Conservation (phyloP, 2,113 vertebrate genomes). For the Balaenoptera acutorostrata region DNA sequence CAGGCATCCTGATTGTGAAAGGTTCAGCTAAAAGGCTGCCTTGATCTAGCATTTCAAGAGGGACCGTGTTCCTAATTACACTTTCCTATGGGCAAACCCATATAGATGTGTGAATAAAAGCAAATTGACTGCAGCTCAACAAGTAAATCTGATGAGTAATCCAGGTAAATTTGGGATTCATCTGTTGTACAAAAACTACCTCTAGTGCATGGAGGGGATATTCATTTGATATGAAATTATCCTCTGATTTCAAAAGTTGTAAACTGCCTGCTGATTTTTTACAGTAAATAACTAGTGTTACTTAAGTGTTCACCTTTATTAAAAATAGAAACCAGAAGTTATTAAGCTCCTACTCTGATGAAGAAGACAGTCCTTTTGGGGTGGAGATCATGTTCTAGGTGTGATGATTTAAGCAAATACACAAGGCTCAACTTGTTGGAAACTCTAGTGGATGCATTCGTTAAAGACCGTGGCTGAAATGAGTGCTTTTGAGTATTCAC, state of each 20-base stretch:
- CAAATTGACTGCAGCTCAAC: background rate
- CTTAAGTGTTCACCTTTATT: background rate
- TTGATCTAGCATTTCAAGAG: background rate
- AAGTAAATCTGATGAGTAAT: background rate
- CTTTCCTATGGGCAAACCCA: background rate
- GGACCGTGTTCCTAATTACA: background rate
- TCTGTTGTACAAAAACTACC: background rate
- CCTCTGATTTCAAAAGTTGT: background rate
- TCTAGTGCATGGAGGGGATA: background rate
- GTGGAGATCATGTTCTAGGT: too few species aligned
- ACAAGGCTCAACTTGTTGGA: too few species aligned
- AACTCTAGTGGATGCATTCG: fast-evolving
- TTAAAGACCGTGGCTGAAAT: fast-evolving
- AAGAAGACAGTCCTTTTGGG: background rate
- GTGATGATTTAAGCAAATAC: background rate
- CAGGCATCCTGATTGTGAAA: background rate
- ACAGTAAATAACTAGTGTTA: background rate
- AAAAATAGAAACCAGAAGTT: background rate
- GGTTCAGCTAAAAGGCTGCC: too few species aligned
- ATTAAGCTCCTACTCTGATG: background rate
- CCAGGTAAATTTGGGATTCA: background rate
- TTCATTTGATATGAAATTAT: background rate
- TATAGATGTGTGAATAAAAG: background rate
- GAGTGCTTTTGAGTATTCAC: fast-evolving
- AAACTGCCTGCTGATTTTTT: background rate